Evolutionary conservation across 1,140 invertebrate species (phyloP).

Genomic region (Zaprionus lachaisei): DNA sequence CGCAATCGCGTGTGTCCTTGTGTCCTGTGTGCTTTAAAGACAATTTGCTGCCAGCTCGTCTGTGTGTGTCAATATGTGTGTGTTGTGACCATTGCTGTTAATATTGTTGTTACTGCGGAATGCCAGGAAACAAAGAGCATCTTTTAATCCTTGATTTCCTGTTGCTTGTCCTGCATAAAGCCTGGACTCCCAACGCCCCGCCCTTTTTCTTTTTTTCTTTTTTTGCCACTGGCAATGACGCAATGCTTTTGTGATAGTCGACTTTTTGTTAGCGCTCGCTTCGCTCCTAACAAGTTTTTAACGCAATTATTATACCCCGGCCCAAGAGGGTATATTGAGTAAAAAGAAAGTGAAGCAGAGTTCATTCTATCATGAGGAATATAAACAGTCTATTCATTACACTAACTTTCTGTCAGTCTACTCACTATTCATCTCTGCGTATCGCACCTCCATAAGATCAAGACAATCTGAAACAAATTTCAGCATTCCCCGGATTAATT

Average conservation of each 20-base stretch:
- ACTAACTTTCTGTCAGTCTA: too few species aligned
- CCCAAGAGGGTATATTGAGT: not conserved
- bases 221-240: conserved; percentile 43
- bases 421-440: too few species aligned
- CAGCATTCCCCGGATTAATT: too few species aligned
- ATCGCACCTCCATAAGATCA: too few species aligned
- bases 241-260: conserved; percentile 48
- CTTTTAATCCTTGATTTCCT: conserved; percentile 80
- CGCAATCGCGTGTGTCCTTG: conserved; percentile 11
- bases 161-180: conserved; percentile 50
- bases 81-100: conserved; percentile 31
- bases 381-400: too few species aligned
- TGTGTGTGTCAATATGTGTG: conserved; percentile 32
- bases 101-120: conserved; percentile 74
- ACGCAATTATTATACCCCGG: conserved; percentile 60
- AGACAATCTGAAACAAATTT: too few species aligned
- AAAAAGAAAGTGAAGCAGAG: too few species aligned
- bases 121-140: conserved; percentile 56
- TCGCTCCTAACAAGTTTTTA: conserved; percentile 61
- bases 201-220: conserved; percentile 18
- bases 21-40: conserved; percentile 34
- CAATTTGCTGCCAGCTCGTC: conserved; percentile 54
- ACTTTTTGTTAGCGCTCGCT: conserved; percentile 26
- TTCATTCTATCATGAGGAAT: too few species aligned
- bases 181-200: too few species aligned